Conservation (phyloP, 1,140 invertebrate species). For the Bombyx mandarina region DNA sequence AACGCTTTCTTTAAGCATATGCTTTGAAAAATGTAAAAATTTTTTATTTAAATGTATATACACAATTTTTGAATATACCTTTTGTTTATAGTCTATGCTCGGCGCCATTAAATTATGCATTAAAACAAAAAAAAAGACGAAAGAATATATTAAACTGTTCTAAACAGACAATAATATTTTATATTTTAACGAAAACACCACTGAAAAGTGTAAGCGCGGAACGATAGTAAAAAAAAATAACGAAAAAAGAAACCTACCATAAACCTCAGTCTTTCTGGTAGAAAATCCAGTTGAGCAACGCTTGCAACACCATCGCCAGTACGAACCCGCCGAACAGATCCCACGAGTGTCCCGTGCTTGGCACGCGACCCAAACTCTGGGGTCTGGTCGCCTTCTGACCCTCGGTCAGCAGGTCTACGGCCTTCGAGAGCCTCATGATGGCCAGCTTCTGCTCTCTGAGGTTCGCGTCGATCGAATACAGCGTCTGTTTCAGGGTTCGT, state of each 20-base stretch:
- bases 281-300: slow-evolving; percentile 51
- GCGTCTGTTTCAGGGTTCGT: slow-evolving; percentile 45
- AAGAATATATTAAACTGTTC: background rate
- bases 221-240: background rate
- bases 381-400: slow-evolving; percentile 26
- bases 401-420: slow-evolving; percentile 31
- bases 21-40: too few species aligned
- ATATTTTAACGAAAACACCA: too few species aligned
- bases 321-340: slow-evolving; percentile 52
- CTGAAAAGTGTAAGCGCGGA: background rate
- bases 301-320: slow-evolving; percentile 46
- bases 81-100: background rate
- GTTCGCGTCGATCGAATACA: slow-evolving; percentile 41
- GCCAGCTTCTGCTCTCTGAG: slow-evolving; percentile 42
- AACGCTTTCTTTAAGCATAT: too few species aligned
- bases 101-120: background rate
- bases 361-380: slow-evolving; percentile 22
- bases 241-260: background rate
- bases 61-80: background rate
- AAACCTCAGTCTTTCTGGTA: slow-evolving; percentile 42
- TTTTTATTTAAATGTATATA: background rate
- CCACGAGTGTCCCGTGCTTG: slow-evolving; percentile 33
- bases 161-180: too few species aligned
- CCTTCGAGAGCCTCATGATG: slow-evolving; percentile 38
- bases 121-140: background rate